Percentiles rank a stretch among this genome's conserved stretches.
phyloP scores from a whole-genome alignment of 2,797 vertebrate genomes.

The Falco cherrug region DNA sequence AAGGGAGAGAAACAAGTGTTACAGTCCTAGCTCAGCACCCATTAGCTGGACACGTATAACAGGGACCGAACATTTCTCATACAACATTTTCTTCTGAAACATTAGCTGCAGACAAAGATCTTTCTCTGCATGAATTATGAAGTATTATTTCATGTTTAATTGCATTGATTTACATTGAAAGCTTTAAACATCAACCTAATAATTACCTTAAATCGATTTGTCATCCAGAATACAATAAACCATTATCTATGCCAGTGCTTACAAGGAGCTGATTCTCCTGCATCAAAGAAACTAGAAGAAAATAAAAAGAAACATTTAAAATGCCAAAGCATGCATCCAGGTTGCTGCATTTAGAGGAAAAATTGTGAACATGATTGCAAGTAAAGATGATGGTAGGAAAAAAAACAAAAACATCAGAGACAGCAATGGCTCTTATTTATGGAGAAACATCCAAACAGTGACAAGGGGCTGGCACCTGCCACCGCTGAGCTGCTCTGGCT shows the following conservation, averaged over 20 bases:
- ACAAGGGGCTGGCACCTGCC: not conserved
- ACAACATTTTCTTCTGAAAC: not conserved
- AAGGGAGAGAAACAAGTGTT: conserved; percentile 34
- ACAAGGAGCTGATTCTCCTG: not conserved
- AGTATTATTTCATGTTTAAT: conserved; percentile 39
- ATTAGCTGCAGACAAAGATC: not conserved
- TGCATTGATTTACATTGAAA: conserved; percentile 45
- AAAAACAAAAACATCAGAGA: not conserved
- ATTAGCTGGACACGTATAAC: not conserved
- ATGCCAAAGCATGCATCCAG: not conserved
- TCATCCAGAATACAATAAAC: conserved; percentile 35
- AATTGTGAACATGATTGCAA: conserved; percentile 3
- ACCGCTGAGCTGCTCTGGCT: not conserved
- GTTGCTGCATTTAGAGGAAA: not conserved
- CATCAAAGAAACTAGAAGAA: not conserved
- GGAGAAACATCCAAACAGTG: not conserved
- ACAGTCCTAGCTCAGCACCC: conserved; percentile 43
- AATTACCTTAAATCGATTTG: conserved; percentile 10
- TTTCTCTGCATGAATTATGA: conserved; percentile 20
- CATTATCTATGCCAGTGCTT: not conserved
- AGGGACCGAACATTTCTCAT: not conserved
- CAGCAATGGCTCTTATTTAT: not conserved
- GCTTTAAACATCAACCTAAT: conserved; percentile 36
- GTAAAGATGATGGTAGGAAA: not conserved
- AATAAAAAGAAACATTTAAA: not conserved